Evolutionary conservation across 1,140 invertebrate genomes (phyloP), one percentile per base, ranked within the genome.

Genomic region (Zaprionus ghesquierei): DNA sequence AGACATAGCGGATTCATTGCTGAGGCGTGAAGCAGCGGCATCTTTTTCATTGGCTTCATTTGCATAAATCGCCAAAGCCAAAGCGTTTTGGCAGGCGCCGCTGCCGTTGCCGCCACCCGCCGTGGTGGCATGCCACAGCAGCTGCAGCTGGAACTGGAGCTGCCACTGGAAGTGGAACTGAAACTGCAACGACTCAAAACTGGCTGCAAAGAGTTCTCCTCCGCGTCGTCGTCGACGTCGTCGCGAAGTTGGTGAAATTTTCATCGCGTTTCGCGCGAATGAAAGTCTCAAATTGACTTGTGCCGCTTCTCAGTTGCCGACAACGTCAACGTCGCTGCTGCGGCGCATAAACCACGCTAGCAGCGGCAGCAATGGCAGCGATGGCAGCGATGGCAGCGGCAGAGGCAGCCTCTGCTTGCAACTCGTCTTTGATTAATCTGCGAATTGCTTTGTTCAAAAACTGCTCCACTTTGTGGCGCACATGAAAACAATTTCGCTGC

Each of bases 391-490:
- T n/a, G 33, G 2, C 23, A n/a, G 54, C 12, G 54, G 38, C 58
- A 69, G 33, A 35, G 44, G 23, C 44, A 31, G 13, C 12, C 22
- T 29, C 35, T 58, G 53, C 56, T n/a, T 75, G 10, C 56, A 69
- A 29, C 23, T 46, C 71, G 38, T 75, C 61, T 85, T 79, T 89
- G 84, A 89, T 89, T 89, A 89, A 89, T 89, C 87, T 89, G 84
- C 79, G 85, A 89, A 89, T 89, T 89, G 84, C 84, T 89, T 89
- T 89, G 84, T 89, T 89, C 85, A 89, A 89, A 89, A 89, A 89
- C 84, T 89, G 84, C 84, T 89, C 84, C 84, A 89, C 85, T 89
- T 89, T 82, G 35, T 41, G 82, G 71, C 61, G 78, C 75, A 46
- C 81, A 87, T 87, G 77, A 89, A 89, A 89, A 82, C 79, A 84